A percentile compares a stretch with the other conserved stretches of the same genome.
These are phyloP conservation scores for Festucalex cinctus DNA, from an alignment of 2,113 vertebrate species.

Conservation along the genomic window DNA sequence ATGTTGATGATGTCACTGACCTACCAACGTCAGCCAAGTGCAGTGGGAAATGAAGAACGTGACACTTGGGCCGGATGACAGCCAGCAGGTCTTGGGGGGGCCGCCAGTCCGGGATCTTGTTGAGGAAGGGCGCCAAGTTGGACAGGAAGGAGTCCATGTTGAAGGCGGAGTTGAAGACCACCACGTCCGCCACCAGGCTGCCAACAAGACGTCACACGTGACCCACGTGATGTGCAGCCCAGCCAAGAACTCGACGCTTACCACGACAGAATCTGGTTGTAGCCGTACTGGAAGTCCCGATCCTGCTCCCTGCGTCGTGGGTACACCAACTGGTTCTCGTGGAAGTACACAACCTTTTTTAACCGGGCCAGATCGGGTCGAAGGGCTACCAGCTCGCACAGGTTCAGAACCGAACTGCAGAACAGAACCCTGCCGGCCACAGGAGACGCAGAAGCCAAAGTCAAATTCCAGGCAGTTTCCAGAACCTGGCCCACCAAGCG, in stretches of 20 bases:
- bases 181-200: slow-evolving; percentile 88
- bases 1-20: slow-evolving; percentile 68
- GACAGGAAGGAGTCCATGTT: slow-evolving; percentile 96
- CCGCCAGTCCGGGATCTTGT: slow-evolving; percentile 90
- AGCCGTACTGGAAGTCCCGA: slow-evolving; percentile 95
- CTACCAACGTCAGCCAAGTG: slow-evolving; percentile 84
- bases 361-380: slow-evolving; percentile 85
- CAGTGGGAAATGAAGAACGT: slow-evolving; percentile 87
- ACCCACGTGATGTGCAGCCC: too few relatives aligned
- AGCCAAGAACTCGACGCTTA: slow-evolving; percentile 41
- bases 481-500: too few relatives aligned
- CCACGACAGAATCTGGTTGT: slow-evolving; percentile 86
- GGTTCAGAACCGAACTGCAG: slow-evolving; percentile 91
- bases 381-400: slow-evolving; percentile 87
- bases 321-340: slow-evolving; percentile 94
- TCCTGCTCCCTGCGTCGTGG: slow-evolving; percentile 88
- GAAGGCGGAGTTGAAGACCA: slow-evolving; percentile 83
- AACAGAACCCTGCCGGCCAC: slow-evolving; percentile 80
- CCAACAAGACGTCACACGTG: neutral
- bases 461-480: too few relatives aligned
- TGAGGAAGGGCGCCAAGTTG: slow-evolving; percentile 85
- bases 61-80: slow-evolving; percentile 86
- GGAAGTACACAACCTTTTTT: slow-evolving; percentile 95
- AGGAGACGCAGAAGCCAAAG: neutral
- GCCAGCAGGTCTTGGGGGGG: slow-evolving; percentile 84